Base-by-base conservation (phyloP, 2,888 invertebrate genomes). In the Scaptomyza parva region DNA sequence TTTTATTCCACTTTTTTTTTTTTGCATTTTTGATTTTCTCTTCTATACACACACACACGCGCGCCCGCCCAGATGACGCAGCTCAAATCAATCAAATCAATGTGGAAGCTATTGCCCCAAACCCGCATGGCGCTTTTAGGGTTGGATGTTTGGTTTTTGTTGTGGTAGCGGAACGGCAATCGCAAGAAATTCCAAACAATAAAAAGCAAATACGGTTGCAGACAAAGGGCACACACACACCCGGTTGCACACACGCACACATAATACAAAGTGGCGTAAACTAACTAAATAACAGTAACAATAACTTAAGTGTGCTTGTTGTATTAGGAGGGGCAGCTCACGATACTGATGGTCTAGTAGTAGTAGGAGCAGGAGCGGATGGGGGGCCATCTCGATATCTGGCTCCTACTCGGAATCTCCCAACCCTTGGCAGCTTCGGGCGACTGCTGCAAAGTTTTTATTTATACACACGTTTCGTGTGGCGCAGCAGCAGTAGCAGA, bases 261-360 rank as follows among this genome's bases (percentile, higher is more conserved):
- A 67, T 67, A 76, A 85, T 75, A 78, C 74, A 78, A 83, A 87
- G 79, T 88, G 74, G 77, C 86, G 70, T 83, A 83, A 84, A 84
- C 84, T 88, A 88, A 86, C 84, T 84, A 84, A 84, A 84, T 88
- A 84, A 84, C 83, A 78, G 86, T 87, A 87, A 83, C 83, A 87
- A 87, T 83, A 83, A 83, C 82, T 87, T 87, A 83, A 83, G 87
- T 83, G 87, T 87, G 81, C 68, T 84, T 84, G 81, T 75, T 82
- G 81, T 81, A 81, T 86, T 86, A 81, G 78, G 60, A 54, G 47
- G 66, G 55, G 37, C 50, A 44, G 43, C 30, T 20, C 39, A 59
- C 39, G 57, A 73, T 61, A 43, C 55, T 35, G 17, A 30, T 40
- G 64, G 63, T 44, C 41, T 60, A 43, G 47, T 68, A 17, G 6